Evolutionary conservation across 2,113 vertebrate species (phyloP).

Genomic region (Phainopepla nitens): DNA sequence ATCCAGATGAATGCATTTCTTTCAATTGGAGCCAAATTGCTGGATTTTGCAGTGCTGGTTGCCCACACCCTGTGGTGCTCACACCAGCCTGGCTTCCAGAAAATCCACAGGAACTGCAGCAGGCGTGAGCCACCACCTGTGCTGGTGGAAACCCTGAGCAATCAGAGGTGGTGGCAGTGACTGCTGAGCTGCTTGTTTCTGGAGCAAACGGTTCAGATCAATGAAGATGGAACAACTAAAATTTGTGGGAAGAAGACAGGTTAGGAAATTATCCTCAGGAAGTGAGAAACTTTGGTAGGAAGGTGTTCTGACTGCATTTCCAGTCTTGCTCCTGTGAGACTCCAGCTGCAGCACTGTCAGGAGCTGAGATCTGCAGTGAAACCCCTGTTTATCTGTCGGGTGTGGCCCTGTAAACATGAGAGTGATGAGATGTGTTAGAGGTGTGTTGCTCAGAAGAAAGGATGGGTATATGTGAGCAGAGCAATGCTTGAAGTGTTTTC

Average conservation of each 20-base stretch:
- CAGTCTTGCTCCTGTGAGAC: neutral
- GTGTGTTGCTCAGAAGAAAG: neutral
- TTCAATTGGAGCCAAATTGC: neutral
- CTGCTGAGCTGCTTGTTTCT: neutral
- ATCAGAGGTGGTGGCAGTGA: neutral
- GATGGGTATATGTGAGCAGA: neutral
- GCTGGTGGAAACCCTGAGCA: neutral
- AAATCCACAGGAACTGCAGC: neutral
- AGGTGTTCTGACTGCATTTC: neutral
- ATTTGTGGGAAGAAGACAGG: neutral
- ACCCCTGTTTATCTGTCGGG: neutral
- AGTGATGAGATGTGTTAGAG: neutral
- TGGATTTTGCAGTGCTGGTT: neutral
- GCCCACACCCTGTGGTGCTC: neutral
- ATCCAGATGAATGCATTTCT: neutral
- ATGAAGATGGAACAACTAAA: neutral
- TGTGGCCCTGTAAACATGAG: neutral
- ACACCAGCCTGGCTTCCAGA: neutral
- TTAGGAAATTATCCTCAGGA: neutral
- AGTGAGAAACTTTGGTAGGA: neutral
- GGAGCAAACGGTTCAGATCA: neutral
- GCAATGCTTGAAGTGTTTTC: neutral
- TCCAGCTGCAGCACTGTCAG: neutral
- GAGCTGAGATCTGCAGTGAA: neutral
- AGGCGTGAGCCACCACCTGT: fast-evolving